phyloP scores from a whole-genome alignment of 2,113 vertebrate genomes.

The Sakesphorus luctuosus region DNA sequence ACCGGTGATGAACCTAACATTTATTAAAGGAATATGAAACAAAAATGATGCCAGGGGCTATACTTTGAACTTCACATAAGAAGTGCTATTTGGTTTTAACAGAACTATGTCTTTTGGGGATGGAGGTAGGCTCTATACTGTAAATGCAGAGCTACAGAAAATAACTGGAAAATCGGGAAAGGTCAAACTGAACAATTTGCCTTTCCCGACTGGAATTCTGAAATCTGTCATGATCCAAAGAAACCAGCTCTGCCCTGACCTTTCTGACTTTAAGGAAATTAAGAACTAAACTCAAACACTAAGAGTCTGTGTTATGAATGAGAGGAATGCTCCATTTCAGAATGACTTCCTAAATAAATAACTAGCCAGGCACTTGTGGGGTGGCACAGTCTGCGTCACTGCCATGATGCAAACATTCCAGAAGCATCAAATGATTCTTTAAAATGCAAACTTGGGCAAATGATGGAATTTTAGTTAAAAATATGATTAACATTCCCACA shows the following conservation, averaged over 20 bases:
- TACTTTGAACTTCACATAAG: conserved; percentile 43
- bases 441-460: background rate
- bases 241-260: background rate
- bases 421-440: background rate
- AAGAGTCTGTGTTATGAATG: background rate
- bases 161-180: background rate
- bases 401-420: background rate
- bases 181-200: background rate
- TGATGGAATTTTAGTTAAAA: background rate
- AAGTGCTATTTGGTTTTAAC: conserved; percentile 6
- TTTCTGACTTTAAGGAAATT: background rate
- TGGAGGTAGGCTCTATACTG: background rate
- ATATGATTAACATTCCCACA: background rate
- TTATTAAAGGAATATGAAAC: conserved; percentile 26
- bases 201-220: background rate
- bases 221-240: background rate
- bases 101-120: background rate
- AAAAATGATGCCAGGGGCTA: background rate
- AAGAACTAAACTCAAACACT: background rate
- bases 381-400: background rate
- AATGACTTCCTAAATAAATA: background rate
- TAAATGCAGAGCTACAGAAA: background rate
- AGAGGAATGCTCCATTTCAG: background rate
- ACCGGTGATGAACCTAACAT: background rate
- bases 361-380: background rate